Conservation (phyloP, 2,888 invertebrate genomes). For the Melikaiella ostensackeni region DNA sequence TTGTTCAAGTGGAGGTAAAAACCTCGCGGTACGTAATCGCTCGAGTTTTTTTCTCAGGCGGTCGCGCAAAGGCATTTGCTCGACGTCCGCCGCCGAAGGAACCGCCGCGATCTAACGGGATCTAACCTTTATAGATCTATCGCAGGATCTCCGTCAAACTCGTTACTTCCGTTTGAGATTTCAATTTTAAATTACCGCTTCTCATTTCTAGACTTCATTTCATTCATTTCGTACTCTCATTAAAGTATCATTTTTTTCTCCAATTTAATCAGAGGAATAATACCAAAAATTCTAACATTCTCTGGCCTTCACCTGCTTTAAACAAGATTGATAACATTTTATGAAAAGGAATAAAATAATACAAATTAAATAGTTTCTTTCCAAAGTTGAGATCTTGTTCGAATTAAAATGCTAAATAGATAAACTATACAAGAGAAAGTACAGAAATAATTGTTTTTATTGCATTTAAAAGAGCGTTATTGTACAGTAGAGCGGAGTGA, state of each 20-base stretch:
- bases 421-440: neutral
- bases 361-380: neutral
- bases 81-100: slow-evolving; percentile 33
- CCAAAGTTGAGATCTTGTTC: neutral
- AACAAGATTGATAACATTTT: neutral
- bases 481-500: no score
- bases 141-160: slow-evolving; percentile 37
- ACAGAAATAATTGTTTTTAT: neutral
- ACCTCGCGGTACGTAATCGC: slow-evolving; percentile 29
- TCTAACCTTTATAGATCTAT: slow-evolving; percentile 38
- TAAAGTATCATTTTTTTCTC: neutral
- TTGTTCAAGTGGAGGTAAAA: slow-evolving; percentile 36
- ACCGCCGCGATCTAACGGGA: slow-evolving; percentile 37
- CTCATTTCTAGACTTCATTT: slow-evolving; percentile 2
- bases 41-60: slow-evolving; percentile 36
- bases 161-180: slow-evolving; percentile 35
- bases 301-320: neutral
- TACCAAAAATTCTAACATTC: neutral
- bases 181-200: neutral
- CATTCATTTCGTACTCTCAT: neutral
- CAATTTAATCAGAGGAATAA: neutral
- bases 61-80: slow-evolving; percentile 40
- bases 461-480: neutral
- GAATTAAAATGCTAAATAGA: neutral
- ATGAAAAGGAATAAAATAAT: neutral